These are phyloP conservation scores for Struthidea cinerea DNA, from an alignment of 2,113 vertebrate species.

Conservation along the genomic window DNA sequence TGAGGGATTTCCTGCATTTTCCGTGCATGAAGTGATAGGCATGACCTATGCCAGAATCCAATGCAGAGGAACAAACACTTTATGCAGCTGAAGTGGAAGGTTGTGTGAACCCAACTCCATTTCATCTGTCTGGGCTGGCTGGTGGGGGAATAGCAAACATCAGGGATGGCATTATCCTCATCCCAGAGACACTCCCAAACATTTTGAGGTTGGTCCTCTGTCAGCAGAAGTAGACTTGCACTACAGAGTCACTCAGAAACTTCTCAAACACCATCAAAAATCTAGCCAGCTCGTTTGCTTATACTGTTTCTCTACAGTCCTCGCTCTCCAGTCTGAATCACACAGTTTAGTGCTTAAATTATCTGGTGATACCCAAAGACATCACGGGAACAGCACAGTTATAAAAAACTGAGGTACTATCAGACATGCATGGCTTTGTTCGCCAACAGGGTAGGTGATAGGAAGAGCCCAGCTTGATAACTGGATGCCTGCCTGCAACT, in stretches of 20 bases:
- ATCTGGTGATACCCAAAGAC: not conserved
- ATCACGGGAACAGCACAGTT: not conserved
- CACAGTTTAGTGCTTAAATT: not conserved
- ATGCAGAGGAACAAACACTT: not conserved
- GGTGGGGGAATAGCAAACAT: not conserved
- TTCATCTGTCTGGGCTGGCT: not conserved
- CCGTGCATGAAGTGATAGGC: not conserved
- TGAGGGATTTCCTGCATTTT: not conserved
- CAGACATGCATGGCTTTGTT: not conserved
- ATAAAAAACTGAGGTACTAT: not conserved
- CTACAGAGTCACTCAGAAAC: not conserved
- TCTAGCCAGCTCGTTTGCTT: not conserved
- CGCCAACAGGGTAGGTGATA: not conserved
- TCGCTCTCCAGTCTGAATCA: not conserved
- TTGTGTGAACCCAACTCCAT: accelerated
- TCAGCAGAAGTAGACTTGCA: not conserved
- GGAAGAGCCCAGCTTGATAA: not conserved
- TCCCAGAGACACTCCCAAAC: not conserved
- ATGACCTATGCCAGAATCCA: not conserved
- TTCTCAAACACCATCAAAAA: not conserved
- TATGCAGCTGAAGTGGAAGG: not conserved
- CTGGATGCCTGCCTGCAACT: not conserved
- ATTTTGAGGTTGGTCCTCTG: not conserved
- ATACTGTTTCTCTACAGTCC: not conserved
- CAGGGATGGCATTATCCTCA: not conserved